Percentiles rank a stretch among this genome's conserved stretches.
These are phyloP conservation scores for Varanus salvator DNA, from an alignment of 2,113 vertebrate genomes.

Conservation along the genomic window DNA sequence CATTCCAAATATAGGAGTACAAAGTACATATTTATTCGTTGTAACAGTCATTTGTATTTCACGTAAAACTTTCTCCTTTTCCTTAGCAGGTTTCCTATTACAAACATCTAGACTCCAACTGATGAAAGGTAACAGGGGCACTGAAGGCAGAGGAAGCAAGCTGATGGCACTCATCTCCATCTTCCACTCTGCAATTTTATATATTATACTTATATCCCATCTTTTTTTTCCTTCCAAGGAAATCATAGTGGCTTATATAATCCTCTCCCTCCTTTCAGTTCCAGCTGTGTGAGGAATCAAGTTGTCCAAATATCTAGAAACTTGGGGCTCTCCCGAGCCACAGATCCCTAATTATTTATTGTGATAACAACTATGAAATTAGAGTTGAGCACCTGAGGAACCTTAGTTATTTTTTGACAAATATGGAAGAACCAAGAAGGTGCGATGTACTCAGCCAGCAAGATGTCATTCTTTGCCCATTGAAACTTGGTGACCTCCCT, in stretches of 20 bases:
- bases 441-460: no score
- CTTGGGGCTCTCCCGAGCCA: neutral
- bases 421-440: neutral
- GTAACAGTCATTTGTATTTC: no score
- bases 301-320: neutral
- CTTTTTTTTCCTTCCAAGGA: no score
- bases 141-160: neutral
- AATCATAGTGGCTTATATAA: no score
- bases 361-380: neutral
- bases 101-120: neutral
- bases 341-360: neutral
- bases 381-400: neutral
- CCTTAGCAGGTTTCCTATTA: neutral
- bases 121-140: neutral
- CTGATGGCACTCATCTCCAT: no score
- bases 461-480: neutral
- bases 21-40: no score
- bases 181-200: neutral
- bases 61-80: no score
- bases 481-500: neutral
- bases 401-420: neutral
- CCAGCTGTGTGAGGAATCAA: no score
- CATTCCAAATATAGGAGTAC: no score
- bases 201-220: no score
- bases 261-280: no score